A percentile compares a stretch with the other conserved stretches of the same genome.
These are phyloP conservation scores for Plestiodon gilberti DNA, from an alignment of 2,113 vertebrate species.

Conservation along the genomic window DNA sequence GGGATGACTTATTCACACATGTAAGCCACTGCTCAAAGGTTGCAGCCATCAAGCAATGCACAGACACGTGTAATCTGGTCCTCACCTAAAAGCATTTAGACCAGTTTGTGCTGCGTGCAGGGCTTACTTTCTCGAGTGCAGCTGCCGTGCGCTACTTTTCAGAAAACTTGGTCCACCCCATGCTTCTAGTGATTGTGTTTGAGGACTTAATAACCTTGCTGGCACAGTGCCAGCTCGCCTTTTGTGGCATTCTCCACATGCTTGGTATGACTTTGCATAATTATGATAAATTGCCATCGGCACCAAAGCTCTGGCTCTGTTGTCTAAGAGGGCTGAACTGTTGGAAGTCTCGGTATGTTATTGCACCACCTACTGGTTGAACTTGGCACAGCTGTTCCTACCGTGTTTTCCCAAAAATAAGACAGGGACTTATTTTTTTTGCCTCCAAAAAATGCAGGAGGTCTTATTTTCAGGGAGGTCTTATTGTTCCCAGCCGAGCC, in stretches of 20 bases:
- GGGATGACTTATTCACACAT: not conserved
- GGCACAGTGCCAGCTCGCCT: not conserved
- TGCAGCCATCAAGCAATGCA: not conserved
- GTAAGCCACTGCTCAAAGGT: not conserved
- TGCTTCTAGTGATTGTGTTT: not conserved
- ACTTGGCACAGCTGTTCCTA: not conserved
- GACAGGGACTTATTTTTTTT: no score
- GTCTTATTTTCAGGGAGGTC: no score
- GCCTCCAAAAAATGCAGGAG: no score
- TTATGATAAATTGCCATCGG: conserved; percentile 24
- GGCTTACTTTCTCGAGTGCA: not conserved
- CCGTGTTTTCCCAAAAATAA: not conserved
- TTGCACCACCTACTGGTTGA: conserved; percentile 68
- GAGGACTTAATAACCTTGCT: not conserved
- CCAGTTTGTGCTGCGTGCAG: no score
- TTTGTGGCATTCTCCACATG: not conserved
- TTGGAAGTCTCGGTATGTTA: conserved; percentile 13
- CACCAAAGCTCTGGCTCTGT: not conserved
- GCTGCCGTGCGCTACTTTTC: no score
- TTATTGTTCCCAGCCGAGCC: no score
- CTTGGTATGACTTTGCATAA: conserved; percentile 10
- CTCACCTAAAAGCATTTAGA: not conserved
- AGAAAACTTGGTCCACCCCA: not conserved
- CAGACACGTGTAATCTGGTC: no score
- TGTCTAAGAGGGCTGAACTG: not conserved